Evolutionary conservation across 2,888 invertebrate species (phyloP).

Genomic region (Nemotelus nigrinus): DNA sequence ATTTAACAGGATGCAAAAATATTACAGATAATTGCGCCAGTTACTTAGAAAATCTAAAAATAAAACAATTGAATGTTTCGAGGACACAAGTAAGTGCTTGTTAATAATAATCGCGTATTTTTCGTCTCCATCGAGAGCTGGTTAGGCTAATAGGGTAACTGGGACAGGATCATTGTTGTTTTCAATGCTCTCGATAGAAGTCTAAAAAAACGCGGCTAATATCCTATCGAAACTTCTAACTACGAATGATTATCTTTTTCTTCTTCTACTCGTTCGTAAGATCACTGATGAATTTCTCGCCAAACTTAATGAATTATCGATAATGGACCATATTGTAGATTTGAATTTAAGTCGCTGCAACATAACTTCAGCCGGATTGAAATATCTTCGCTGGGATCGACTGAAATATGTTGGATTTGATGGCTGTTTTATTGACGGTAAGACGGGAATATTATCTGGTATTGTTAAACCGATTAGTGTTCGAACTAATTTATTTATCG

Average conservation of each 20-base stretch:
- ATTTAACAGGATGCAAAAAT: conserved; percentile 58
- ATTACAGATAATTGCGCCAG: conserved; percentile 59
- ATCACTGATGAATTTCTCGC: conserved; percentile 50
- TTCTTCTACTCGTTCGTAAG: conserved; percentile 20
- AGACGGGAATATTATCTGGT: conserved; percentile 34
- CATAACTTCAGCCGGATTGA: conserved; percentile 40
- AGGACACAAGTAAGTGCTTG: conserved; percentile 59
- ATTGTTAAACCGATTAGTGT: conserved; percentile 18
- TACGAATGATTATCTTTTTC: too few species aligned
- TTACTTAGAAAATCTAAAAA: conserved; percentile 55
- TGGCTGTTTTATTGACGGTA: conserved; percentile 47
- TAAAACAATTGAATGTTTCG: conserved; percentile 60
- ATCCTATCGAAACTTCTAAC: too few species aligned
- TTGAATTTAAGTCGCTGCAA: conserved; percentile 49
- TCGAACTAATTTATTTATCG: conserved; percentile 26
- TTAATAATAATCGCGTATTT: background rate
- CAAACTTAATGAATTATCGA: conserved; percentile 46
- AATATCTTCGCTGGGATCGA: conserved; percentile 45
- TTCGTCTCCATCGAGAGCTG: background rate
- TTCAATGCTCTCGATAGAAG: too few species aligned
- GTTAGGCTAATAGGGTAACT: too few species aligned
- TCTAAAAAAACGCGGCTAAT: too few species aligned
- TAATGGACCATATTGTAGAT: conserved; percentile 49
- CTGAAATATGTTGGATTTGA: conserved; percentile 47
- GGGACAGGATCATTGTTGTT: too few species aligned